Conservation (phyloP, 2,888 invertebrate species). For the Deroplatys truncata region DNA sequence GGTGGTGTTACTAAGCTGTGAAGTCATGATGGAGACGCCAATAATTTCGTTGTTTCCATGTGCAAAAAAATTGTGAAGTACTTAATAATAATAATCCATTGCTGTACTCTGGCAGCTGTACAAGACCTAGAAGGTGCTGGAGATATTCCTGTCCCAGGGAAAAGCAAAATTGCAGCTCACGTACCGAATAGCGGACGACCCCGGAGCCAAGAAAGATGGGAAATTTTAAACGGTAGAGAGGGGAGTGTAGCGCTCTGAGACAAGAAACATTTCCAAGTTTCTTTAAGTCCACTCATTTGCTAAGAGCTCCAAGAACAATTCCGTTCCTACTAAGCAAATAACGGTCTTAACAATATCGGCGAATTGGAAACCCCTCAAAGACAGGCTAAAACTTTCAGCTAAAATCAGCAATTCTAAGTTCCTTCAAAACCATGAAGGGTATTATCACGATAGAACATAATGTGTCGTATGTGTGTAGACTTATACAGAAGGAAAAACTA, state of each 20-base stretch:
- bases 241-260: neutral
- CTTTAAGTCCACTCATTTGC: neutral
- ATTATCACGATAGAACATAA: too few relatives aligned
- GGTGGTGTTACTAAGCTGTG: too few relatives aligned
- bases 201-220: neutral
- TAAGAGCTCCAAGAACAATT: neutral
- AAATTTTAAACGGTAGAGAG: neutral
- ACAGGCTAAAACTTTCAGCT: too few relatives aligned
- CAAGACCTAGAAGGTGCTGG: neutral
- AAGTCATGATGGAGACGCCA: too few relatives aligned
- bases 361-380: neutral
- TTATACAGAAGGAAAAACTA: too few relatives aligned
- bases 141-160: neutral
- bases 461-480: too few relatives aligned
- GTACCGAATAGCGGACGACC: neutral
- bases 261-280: neutral
- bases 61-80: too few relatives aligned
- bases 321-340: neutral
- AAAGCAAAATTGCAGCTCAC: neutral
- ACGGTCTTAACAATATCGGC: neutral
- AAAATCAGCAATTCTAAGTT: too few relatives aligned
- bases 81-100: too few relatives aligned
- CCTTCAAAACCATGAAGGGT: too few relatives aligned
- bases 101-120: too few relatives aligned
- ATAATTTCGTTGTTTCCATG: too few relatives aligned